Percentiles rank a stretch among this genome's conserved stretches.
Evolutionary conservation across 2,888 invertebrate species (phyloP).

Genomic region (Spilarctia lutea): DNA sequence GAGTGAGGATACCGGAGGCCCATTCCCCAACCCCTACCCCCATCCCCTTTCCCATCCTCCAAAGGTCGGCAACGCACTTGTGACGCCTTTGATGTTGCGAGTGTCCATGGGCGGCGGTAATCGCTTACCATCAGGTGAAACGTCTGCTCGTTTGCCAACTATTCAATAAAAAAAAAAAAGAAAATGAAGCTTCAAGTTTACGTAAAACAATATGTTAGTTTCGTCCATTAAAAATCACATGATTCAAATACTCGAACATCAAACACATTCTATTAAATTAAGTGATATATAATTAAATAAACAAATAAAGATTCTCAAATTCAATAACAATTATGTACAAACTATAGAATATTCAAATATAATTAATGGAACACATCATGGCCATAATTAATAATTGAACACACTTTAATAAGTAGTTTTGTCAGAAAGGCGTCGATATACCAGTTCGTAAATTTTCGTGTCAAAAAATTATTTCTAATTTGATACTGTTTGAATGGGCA

Average conservation of each 20-base stretch:
- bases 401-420: conserved; percentile 49
- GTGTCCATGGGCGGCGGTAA: too few species aligned
- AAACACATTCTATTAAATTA: conserved; percentile 4
- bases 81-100: too few species aligned
- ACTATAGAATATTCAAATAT: conserved; percentile 33
- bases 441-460: conserved; percentile 49
- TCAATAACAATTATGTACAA: conserved; percentile 21
- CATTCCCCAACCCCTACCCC: too few species aligned
- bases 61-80: too few species aligned
- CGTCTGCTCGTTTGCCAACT: too few species aligned
- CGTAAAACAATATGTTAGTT: too few species aligned
- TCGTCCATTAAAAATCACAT: background rate
- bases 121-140: too few species aligned
- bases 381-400: conserved; percentile 50
- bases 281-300: conserved; percentile 42
- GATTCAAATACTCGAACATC: conserved; percentile 10
- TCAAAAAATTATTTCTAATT: conserved; percentile 44
- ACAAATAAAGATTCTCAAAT: conserved; percentile 39
- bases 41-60: too few species aligned
- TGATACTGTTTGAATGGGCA: conserved; percentile 41
- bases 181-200: too few species aligned
- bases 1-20: too few species aligned
- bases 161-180: too few species aligned
- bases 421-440: conserved; percentile 53
- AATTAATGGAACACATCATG: conserved; percentile 32